Evolutionary conservation across 2,888 invertebrate genomes (phyloP).

Genomic region (Harpagoxenus sublaevis): DNA sequence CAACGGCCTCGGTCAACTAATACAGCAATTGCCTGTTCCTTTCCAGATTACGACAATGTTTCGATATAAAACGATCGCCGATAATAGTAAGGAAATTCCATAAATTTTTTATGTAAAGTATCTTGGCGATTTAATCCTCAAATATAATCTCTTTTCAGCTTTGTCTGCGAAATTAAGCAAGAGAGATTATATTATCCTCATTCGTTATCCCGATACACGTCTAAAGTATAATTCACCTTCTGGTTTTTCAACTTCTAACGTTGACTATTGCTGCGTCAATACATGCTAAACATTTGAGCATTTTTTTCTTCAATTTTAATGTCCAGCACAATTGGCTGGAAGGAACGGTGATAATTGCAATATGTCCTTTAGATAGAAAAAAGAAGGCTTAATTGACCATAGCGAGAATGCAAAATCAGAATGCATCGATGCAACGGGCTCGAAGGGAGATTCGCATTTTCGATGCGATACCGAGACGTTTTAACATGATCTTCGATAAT

Average conservation of each 20-base stretch:
- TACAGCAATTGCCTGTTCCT: not conserved
- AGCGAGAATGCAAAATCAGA: not conserved
- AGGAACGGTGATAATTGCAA: constrained; percentile 12
- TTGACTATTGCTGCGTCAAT: not conserved
- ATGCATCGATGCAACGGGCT: not conserved
- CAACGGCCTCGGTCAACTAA: constrained; percentile 14
- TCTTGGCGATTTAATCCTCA: not conserved
- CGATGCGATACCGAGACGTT: constrained; percentile 21
- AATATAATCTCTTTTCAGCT: not conserved
- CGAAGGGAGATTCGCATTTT: constrained; percentile 31
- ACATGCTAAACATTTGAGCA: not conserved
- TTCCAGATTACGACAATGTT: not conserved
- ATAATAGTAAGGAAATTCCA: not conserved
- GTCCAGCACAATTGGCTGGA: not conserved
- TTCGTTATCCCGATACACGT: not conserved
- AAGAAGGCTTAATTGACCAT: not conserved
- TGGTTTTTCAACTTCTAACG: not conserved
- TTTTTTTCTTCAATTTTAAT: not conserved
- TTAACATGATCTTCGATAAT: constrained; percentile 34
- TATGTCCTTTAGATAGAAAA: not conserved
- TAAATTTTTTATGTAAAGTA: not conserved
- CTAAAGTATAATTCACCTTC: not conserved
- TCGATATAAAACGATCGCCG: not conserved
- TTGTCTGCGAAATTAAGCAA: not conserved
- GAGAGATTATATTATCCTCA: not conserved